Conservation (phyloP, 2,113 vertebrate species). For the Cynopterus brachyotis region DNA sequence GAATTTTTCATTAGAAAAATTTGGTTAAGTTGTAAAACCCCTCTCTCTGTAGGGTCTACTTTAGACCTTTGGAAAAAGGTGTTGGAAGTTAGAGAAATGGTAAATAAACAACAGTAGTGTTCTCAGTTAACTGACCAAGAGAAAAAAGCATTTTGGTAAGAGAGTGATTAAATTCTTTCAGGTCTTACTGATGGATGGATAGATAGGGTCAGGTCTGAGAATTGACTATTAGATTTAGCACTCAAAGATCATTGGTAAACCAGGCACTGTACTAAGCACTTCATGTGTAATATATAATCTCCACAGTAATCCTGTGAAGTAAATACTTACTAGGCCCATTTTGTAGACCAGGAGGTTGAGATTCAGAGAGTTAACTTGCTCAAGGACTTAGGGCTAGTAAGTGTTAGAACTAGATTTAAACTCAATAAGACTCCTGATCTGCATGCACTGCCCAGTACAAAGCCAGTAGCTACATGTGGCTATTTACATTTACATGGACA, state of each 20-base stretch:
- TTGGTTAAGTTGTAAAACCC: not conserved
- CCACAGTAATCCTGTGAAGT: not conserved
- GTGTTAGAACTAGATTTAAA: slow-evolving; percentile 6
- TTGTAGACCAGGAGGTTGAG: not conserved
- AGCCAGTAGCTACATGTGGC: not conserved
- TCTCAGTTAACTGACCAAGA: slow-evolving; percentile 26
- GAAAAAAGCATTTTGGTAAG: slow-evolving; percentile 20
- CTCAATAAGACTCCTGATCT: not conserved
- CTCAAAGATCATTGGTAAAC: not conserved
- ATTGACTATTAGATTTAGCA: not conserved
- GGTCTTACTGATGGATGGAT: not conserved
- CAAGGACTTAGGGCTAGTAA: not conserved
- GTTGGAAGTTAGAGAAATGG: not conserved
- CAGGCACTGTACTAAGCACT: not conserved
- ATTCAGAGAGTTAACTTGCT: not conserved
- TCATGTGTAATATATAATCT: not conserved
- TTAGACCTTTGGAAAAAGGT: slow-evolving; percentile 12
- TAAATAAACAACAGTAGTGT: not conserved
- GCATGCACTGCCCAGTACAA: not conserved
- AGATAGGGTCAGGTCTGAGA: not conserved
- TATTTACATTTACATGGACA: too few species aligned
- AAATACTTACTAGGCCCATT: not conserved
- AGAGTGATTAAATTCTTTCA: not conserved
- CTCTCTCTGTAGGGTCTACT: not conserved
- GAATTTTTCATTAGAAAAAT: slow-evolving; percentile 15